Conservation (phyloP, 2,797 vertebrate genomes). For the Crax fasciolata region DNA sequence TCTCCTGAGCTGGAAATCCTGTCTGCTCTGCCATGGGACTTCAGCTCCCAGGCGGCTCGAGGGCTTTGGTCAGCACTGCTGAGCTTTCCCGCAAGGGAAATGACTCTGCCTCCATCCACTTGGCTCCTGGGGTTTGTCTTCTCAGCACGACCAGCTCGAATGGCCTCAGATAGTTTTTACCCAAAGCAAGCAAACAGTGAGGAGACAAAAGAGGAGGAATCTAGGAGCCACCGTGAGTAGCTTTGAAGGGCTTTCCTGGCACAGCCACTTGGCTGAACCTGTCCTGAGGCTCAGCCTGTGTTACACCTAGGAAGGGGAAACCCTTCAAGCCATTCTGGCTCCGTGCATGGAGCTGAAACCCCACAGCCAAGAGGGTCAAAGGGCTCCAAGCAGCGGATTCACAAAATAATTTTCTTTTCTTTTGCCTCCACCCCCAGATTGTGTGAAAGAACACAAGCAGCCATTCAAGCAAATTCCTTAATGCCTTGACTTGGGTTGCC, state of each 20-base stretch:
- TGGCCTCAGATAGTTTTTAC: neutral
- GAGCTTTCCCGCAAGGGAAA: conserved; percentile 50
- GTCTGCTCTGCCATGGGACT: neutral
- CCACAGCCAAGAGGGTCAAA: neutral
- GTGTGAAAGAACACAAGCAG: neutral
- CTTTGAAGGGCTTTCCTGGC: neutral
- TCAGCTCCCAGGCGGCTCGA: neutral
- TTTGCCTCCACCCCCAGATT: neutral
- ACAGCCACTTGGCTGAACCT: neutral
- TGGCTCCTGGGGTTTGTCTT: neutral
- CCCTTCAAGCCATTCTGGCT: neutral
- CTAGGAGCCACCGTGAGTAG: neutral
- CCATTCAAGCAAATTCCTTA: neutral
- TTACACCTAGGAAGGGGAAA: neutral
- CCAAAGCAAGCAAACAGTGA: neutral
- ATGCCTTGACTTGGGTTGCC: neutral
- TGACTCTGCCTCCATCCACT: neutral
- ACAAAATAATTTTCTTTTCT: neutral
- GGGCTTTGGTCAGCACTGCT: neutral
- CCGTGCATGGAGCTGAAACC: neutral
- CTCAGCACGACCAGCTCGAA: neutral
- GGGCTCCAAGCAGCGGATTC: neutral
- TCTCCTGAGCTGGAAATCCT: conserved; percentile 58
- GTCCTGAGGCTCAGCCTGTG: neutral
- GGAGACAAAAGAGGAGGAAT: conserved; percentile 5